Evolutionary conservation across 2,888 invertebrate species (phyloP), one percentile per base, ranked within the genome.

Genomic region (Nomada ferruginata): DNA sequence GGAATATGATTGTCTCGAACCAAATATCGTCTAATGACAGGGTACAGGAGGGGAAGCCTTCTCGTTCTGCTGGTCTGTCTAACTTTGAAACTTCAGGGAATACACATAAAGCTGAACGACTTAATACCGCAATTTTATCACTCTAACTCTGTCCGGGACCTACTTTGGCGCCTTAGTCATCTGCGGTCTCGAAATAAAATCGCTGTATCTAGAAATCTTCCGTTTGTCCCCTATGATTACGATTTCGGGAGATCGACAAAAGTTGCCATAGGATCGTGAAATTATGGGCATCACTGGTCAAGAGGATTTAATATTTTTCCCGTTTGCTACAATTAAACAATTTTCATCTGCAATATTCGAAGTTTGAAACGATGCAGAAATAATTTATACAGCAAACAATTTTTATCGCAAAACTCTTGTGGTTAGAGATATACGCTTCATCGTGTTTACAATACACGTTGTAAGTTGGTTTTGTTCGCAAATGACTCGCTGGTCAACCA

Each of bases 71-170:
- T 80, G 82, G 81, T 79, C 84, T 60, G 53, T 36, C 75, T 82
- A 87, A 91, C 89, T 92, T 91, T 87, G 90, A 89, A 91, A 91
- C 92, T 94, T 94, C 93, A 93, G 89, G 90, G 93, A 94, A 94
- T 91, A 93, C 93, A 92, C 93, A 94, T 94, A 94, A 94, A 93
- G 91, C 90, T 88, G 91, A 93, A 94, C 93, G 93, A 93, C 92
- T 93, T 92, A 94, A 93, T 93, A 92, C 93, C 91, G 92, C 93
- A 93, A 93, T 94, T 93, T 93, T 93, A 94, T 93, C 93, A 93
- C 93, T 93, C 90, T 85, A 87, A 90, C 88, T 91, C 86, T 75
- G 86, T 75, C 85, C 66, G 81, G 53, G 87, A 84, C 79, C 85
- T 55, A 76, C 77, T 84, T 77, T 80, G 75, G 75, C 83, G 85